phyloP scores from a whole-genome alignment of 2,113 vertebrate species.

The Rhagologus leucostigma region DNA sequence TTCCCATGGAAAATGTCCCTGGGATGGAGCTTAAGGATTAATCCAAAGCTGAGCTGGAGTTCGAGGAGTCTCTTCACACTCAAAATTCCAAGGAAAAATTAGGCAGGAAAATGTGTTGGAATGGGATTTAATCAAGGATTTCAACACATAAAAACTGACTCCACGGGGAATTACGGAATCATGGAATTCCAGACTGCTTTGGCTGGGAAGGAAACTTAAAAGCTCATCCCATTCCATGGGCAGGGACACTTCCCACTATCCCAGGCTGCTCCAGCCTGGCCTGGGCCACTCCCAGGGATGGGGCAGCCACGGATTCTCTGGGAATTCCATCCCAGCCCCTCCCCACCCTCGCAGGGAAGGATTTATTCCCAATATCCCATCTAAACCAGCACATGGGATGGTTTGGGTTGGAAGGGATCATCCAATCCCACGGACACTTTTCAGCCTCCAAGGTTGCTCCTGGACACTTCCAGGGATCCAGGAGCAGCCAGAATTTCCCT shows the following conservation, averaged over 20 bases:
- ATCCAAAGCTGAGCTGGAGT: not conserved
- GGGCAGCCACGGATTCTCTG: not conserved
- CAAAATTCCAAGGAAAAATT: not conserved
- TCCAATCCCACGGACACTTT: not conserved
- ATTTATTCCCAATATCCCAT: not conserved
- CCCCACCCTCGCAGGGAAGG: not conserved
- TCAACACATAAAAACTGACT: not conserved
- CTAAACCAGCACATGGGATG: not conserved
- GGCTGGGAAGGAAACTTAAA: not conserved
- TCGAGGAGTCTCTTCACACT: not conserved
- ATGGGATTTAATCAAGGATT: not conserved
- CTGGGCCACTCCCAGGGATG: not conserved
- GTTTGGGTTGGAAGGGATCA: not conserved
- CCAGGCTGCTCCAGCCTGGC: not conserved
- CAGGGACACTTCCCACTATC: not conserved
- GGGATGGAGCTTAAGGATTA: not conserved
- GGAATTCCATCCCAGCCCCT: not conserved
- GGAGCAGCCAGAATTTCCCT: not conserved
- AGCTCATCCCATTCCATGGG: not conserved
- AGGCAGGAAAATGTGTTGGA: not conserved
- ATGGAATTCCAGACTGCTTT: not conserved
- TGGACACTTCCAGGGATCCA: not conserved
- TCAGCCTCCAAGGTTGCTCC: not conserved
- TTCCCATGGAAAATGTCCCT: not conserved
- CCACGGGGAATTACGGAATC: not conserved